Evolutionary conservation across 2,113 vertebrate species (phyloP).

Genomic region (Etia nguti): DNA sequence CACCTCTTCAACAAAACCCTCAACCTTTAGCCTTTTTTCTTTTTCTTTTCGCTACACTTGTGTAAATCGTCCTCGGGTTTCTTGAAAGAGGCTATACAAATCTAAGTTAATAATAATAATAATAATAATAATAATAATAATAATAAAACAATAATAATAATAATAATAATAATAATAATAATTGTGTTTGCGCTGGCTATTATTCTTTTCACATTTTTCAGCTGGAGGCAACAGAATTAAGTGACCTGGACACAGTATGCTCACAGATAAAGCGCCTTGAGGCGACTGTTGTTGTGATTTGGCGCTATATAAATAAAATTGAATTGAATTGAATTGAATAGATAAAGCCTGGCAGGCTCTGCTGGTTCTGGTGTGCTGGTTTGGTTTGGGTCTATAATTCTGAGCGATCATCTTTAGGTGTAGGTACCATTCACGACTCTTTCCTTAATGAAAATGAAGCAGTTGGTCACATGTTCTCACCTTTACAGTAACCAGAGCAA

Average conservation of each 20-base stretch:
- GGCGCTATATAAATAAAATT: too few species aligned
- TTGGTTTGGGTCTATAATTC: neutral
- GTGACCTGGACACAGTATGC: neutral
- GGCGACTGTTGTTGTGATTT: too few species aligned
- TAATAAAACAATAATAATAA: neutral
- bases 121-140: accelerated
- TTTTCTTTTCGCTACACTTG: neutral
- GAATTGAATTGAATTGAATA: too few species aligned
- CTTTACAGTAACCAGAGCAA: neutral
- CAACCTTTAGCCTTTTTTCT: neutral
- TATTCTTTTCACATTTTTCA: neutral
- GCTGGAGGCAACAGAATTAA: neutral
- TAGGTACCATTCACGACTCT: neutral
- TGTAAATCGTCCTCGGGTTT: neutral
- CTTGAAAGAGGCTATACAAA: neutral
- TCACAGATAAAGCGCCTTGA: too few species aligned
- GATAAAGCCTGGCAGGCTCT: neutral
- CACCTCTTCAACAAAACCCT: neutral
- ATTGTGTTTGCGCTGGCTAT: neutral
- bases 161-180: neutral
- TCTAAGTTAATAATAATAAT: neutral
- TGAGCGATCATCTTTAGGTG: neutral
- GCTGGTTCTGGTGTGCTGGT: neutral
- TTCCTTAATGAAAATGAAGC: neutral
- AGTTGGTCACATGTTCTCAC: neutral